Evolutionary conservation across 2,888 invertebrate species (phyloP).

Genomic region (Nomada ferruginata): DNA sequence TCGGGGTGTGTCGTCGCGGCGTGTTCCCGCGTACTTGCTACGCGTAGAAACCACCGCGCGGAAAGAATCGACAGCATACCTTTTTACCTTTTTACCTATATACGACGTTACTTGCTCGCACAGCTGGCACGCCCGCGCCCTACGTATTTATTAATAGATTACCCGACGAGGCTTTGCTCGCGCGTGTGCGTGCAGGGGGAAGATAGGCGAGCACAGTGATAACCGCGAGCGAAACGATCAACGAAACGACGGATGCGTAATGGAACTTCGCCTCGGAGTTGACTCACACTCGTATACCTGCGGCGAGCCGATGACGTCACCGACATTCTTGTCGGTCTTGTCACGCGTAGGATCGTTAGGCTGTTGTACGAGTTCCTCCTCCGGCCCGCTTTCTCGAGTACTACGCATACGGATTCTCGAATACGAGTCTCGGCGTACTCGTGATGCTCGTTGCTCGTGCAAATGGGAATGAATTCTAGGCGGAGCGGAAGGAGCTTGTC

Average conservation of each 20-base stretch:
- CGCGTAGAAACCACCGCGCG: constrained; percentile 7
- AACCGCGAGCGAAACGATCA: constrained; percentile 4
- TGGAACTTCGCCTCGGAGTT: constrained; percentile 23
- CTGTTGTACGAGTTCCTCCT: constrained; percentile 68
- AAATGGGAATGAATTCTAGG: not conserved
- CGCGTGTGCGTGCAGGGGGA: not conserved
- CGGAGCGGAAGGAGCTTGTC: no score
- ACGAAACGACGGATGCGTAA: constrained; percentile 10
- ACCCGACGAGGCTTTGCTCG: constrained; percentile 6
- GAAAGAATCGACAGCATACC: no score
- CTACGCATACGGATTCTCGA: constrained; percentile 62
- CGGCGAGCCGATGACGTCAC: constrained; percentile 63
- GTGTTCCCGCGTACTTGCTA: not conserved
- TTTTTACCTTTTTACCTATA: not conserved
- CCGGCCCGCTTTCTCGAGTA: constrained; percentile 13
- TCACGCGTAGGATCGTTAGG: constrained; percentile 68
- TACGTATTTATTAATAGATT: constrained; percentile 58
- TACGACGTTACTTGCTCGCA: constrained; percentile 1
- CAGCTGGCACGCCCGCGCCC: constrained; percentile 35
- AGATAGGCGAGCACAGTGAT: constrained; percentile 16
- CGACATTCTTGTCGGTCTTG: constrained; percentile 67
- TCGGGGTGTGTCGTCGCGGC: constrained; percentile 11
- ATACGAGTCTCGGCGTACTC: not conserved
- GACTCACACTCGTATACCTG: constrained; percentile 58
- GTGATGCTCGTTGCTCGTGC: not conserved